Conservation (phyloP, 2,113 vertebrate species). For the Hiodon alosoides region DNA sequence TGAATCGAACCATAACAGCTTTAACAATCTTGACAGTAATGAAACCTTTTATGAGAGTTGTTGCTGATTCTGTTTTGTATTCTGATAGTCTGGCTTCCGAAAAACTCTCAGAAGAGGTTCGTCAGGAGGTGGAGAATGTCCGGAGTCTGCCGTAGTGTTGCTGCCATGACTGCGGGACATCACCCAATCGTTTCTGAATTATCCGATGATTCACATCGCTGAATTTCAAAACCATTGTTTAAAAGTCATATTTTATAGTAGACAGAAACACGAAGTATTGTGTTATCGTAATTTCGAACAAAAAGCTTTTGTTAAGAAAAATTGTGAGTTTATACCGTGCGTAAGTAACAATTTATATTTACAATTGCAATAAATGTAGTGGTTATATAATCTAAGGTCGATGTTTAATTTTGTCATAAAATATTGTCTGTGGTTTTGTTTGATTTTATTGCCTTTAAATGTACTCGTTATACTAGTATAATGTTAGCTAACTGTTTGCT, state of each 20-base stretch:
- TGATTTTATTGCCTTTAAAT: no score
- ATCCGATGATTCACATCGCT: not conserved
- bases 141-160: constrained; percentile 24
- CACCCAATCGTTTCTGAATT: not conserved
- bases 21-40: not conserved
- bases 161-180: constrained; percentile 6
- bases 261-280: no score
- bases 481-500: no score
- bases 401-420: no score
- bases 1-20: not conserved
- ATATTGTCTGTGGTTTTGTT: no score
- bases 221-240: not conserved
- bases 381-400: no score
- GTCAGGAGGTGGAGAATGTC: constrained; percentile 32
- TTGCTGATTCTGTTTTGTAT: not conserved
- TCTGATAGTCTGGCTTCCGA: constrained; percentile 17
- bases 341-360: no score
- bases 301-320: no score
- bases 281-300: no score
- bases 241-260: not conserved
- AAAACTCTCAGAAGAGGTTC: not conserved
- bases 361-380: no score
- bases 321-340: no score
- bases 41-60: not conserved
- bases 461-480: no score